Base-by-base conservation (phyloP, 1,140 invertebrate genomes). In the Latrodectus geometricus region DNA sequence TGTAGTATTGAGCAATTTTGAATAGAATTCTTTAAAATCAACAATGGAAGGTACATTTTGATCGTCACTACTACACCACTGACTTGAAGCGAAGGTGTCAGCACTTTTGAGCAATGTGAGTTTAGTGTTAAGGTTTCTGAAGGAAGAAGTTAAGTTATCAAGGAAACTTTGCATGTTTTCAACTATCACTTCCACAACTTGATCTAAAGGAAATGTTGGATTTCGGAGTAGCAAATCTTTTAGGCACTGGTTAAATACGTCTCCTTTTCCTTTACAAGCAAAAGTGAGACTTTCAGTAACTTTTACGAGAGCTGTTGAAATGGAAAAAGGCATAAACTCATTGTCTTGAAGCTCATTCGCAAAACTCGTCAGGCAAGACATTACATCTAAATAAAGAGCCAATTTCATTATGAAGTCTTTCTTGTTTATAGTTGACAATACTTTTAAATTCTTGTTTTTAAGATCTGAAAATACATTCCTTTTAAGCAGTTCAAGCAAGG, bases 361-460 rank as follows among this genome's bases (percentile, higher is more conserved):
- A 3, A 76, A 76, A 76, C 17, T 61, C 20, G 48, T 50, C 68
- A 79, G 50, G 35, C 65, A 79, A 20, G 9, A 48, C 23, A 80
- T 52, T 11, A 80, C 15, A 17, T 80, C 78, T 15, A 80, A 54
- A 8, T 68, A 9, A 11, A 80, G 9, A 23, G 66, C 78, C 61
- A 80, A 70, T 21, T 80, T 56, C 49, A 48, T 52, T 11, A 80
- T 50, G 23, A 80, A 80, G 4, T 12, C 23, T 20, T 35, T 50
- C 23, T 23, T 80, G 20, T 65, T 70, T 2, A 80, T 56, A 4
- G 21, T 8, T 23, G 48, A 14, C 9, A 52, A 21, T 23, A 80
- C 70, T 52, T 80, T 80, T 50, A 8, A 17, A 52, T 66, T 61
- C 0, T 15, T 49, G 66, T n/a, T 12, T 70, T 70, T 80, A 14